Base-by-base conservation (phyloP, 1,140 invertebrate genomes). In the Dendroctonus valens region DNA sequence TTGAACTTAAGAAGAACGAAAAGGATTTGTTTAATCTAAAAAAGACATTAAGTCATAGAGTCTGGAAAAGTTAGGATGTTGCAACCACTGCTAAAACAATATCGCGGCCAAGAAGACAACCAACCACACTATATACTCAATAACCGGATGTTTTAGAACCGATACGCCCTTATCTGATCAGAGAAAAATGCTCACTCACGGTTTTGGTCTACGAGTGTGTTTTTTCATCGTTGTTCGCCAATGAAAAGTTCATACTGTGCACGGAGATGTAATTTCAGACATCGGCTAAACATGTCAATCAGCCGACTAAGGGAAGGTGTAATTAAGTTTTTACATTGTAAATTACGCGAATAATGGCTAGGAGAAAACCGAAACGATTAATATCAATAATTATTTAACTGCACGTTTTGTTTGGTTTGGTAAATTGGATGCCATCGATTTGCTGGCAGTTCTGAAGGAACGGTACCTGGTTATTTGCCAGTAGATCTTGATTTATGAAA, bases 121-220 rank as follows among this genome's bases (percentile, higher is more conserved):
- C 38, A 55, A 26, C 26, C 26, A 26, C 38, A 51, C 49, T 50
- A 37, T 38, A 51, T 52, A 51, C 53, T 41, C 26, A 55, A 55
- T 55, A 55, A 38, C n/a, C 53, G 15, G 26, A 61, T 26, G 48
- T 46, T 61, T 50, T 61, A 51, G 48, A 51, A 50, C 48, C 44
- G 53, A 41, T 41, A 40, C 53, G 38, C 26, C 26, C 26, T 26
- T 26, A 26, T 26, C 26, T 26, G 61, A 54, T 42, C 12, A 41
- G 6, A 50, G 41, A 63, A 63, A 55, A 63, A 38, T 41, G 40
- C 50, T 54, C 12, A 53, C 59, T 63, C 61, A 63, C 51, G 61
- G 51, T 54, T 26, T 38, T 26, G n/a, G 58, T 26, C 42, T 60
- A 51, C n/a, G 40, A 50, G 41, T 41, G 38, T 14, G n/a, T 61